These are phyloP conservation scores for Lepidocyrtoides sp. DNA, from an alignment of 2,888 invertebrate genomes.

Conservation along the genomic window DNA sequence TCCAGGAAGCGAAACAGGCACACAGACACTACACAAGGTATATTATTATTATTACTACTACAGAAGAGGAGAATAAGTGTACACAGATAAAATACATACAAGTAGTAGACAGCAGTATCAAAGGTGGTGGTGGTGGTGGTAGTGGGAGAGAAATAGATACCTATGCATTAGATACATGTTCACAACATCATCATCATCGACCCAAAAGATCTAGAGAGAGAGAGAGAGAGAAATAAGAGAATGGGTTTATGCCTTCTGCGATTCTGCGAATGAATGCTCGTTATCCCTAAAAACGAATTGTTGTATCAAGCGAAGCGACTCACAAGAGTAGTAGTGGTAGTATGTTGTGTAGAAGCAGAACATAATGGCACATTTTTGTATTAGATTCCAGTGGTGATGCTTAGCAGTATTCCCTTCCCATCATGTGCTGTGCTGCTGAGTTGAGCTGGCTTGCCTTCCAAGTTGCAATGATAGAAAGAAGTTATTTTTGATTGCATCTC, in stretches of 20 bases:
- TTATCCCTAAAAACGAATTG: conserved; percentile 64
- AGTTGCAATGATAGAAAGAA: background rate
- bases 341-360: background rate
- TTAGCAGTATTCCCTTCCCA: background rate
- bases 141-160: conserved; percentile 62
- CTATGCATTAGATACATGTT: conserved; percentile 66
- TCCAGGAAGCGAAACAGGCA: conserved; percentile 63
- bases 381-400: background rate
- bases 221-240: conserved; percentile 52
- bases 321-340: background rate
- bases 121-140: conserved; percentile 15
- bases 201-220: conserved; percentile 48
- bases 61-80: conserved; percentile 25
- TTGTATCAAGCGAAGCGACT: conserved; percentile 52
- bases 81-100: conserved; percentile 49
- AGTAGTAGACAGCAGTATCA: background rate
- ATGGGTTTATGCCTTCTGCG: conserved; percentile 41
- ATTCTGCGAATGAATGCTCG: conserved; percentile 59
- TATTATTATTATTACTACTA: conserved; percentile 50
- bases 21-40: conserved; percentile 52
- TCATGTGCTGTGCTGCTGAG: background rate
- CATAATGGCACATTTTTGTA: background rate
- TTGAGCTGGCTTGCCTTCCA: background rate
- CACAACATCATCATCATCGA: conserved; percentile 71
- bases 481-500: conserved; percentile 45